A percentile compares a stretch with the other conserved stretches of the same genome.
These are phyloP conservation scores for Arothron firmamentum DNA, from an alignment of 2,113 vertebrate species.

Conservation along the genomic window DNA sequence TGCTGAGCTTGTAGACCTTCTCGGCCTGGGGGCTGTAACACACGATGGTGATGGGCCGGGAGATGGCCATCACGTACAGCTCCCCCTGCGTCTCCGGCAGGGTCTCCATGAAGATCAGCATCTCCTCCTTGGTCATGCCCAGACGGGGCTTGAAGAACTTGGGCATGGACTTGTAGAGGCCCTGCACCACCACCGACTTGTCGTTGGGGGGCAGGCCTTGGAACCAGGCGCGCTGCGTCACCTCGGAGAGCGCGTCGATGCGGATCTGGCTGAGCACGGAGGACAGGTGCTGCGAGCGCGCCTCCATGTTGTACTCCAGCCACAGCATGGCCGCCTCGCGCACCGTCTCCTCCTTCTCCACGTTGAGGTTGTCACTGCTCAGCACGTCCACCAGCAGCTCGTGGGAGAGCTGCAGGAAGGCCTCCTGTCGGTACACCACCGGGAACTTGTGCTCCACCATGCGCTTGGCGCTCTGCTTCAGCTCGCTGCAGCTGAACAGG, in stretches of 20 bases:
- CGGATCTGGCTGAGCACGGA: conserved; percentile 97
- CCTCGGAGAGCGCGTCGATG: conserved; percentile 96
- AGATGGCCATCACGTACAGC: conserved; percentile 32
- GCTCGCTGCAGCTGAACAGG: conserved; percentile 93
- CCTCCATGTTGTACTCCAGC: conserved; percentile 96
- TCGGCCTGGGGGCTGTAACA: conserved; percentile 98
- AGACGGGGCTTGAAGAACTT: conserved; percentile 98
- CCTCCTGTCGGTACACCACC: conserved; percentile 89
- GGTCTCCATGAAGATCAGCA: conserved; percentile 97
- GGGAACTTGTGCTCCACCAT: conserved; percentile 99
- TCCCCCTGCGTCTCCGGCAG: conserved; percentile 81
- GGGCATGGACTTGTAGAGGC: conserved; percentile 99
- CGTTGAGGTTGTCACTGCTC: conserved; percentile 98
- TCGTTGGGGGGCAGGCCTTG: conserved; percentile 96
- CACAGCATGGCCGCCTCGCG: conserved; percentile 97
- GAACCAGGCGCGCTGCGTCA: conserved; percentile 98
- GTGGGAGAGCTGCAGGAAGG: conserved; percentile 95
- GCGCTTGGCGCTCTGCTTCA: conserved; percentile 94
- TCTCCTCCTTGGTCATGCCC: conserved; percentile 99
- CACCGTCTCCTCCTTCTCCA: conserved; percentile 98
- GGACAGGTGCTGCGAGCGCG: conserved; percentile 93
- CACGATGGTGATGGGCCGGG: conserved; percentile 80
- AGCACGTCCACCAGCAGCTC: conserved; percentile 94
- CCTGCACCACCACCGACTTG: conserved; percentile 97
- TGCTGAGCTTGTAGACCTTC: conserved; percentile 95